Base-by-base conservation (phyloP, 2,888 invertebrate species). In the Orthosia incerta region DNA sequence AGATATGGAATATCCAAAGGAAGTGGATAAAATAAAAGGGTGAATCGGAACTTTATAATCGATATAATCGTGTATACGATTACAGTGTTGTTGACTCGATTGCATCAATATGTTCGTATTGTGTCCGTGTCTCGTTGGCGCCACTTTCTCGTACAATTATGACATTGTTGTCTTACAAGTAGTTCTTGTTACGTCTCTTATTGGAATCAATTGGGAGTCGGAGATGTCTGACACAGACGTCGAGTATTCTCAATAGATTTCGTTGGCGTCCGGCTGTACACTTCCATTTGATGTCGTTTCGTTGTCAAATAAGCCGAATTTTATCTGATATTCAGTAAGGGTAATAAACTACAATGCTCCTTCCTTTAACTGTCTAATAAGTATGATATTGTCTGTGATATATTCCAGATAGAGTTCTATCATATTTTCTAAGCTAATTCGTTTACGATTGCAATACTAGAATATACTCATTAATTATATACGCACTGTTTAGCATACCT, bases 1-100 rank as follows among this genome's bases (percentile, higher is more conserved):
- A 91, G 89, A 88, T 91, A 91, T 90, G 93, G 92, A 89, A 80
- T 90, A 90, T 80, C 83, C 79, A 84, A 87, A 92, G 94, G 94
- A 94, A 93, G 90, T 92, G 87, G 87, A 84, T 87, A 88, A 88
- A 82, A 80, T 82, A 80, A 84, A 89, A 89, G 88, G 89, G 89
- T 88, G 88, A 83, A 88, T 89, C 83, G 85, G 86, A 87, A 91
- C 87, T 66, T 66, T 76, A 78, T 85, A 85, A 89, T 88, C 89
- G 87, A 89, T 88, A 88, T 82, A 85, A 75, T 86, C 78, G 70
- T 87, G 83, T 81, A 82, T 81, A 66, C 65, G 64, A 85, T 87
- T 83, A 83, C 67, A 59, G 66, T 78, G 82, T 71, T 85, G 83
- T 86, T 78, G 83, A 83, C 81, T 61, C 53, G 69, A 80, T 80